A percentile compares a stretch with the other conserved stretches of the same genome.
phyloP scores from a whole-genome alignment of 2,888 invertebrate genomes.

The Cheilosia grossa region DNA sequence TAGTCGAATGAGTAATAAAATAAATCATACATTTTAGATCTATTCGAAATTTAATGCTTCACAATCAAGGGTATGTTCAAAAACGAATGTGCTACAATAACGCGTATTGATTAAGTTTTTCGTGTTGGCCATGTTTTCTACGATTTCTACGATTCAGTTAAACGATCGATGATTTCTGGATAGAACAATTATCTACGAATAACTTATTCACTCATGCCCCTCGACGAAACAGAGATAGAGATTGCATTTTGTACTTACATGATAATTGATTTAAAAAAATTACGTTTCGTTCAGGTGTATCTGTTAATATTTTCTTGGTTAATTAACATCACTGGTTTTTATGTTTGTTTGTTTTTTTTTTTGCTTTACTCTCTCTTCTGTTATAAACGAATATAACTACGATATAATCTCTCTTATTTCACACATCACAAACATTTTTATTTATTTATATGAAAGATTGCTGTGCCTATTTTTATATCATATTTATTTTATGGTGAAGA shows the following conservation, averaged over 20 bases:
- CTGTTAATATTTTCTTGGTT: constrained; percentile 38
- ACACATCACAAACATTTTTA: constrained; percentile 53
- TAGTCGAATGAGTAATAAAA: neutral
- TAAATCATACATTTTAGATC: neutral
- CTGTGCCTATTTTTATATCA: constrained; percentile 10
- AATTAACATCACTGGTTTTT: constrained; percentile 57
- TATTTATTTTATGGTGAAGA: neutral
- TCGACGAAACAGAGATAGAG: constrained; percentile 5
- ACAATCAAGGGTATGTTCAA: constrained; percentile 2
- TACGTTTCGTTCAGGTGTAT: constrained; percentile 52
- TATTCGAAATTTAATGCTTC: neutral
- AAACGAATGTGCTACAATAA: constrained; percentile 4
- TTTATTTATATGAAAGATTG: constrained; percentile 4
- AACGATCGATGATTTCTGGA: constrained; percentile 27
- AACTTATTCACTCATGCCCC: constrained; percentile 44
- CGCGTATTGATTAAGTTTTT: constrained; percentile 1
- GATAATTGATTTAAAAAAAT: constrained; percentile 59
- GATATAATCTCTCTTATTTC: constrained; percentile 16
- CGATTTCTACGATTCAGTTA: constrained; percentile 4
- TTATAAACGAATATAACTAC: constrained; percentile 22
- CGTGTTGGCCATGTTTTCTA: neutral
- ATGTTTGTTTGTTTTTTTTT: neutral
- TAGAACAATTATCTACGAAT: constrained; percentile 16
- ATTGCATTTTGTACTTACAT: constrained; percentile 65
- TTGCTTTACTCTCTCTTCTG: neutral